phyloP scores from a whole-genome alignment of 2,797 vertebrate species.

The Tadarida brasiliensis region DNA sequence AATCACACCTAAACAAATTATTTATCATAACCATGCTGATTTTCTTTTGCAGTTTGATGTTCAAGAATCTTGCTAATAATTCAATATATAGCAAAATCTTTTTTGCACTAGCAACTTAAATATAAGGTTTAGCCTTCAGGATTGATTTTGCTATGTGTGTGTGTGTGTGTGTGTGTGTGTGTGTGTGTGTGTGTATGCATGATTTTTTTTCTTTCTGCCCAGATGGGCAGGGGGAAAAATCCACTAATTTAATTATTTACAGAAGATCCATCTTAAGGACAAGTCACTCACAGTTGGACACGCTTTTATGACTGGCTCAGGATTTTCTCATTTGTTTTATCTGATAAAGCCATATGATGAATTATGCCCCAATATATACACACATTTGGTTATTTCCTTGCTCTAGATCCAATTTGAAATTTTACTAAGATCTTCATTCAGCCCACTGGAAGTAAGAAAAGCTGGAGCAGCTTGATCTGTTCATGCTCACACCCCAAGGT shows the following conservation, averaged over 20 bases:
- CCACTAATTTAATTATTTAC: constrained; percentile 86
- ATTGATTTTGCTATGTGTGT: constrained; percentile 45
- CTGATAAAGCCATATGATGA: constrained; percentile 81
- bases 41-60: constrained; percentile 61
- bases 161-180: not conserved
- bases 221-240: constrained; percentile 55
- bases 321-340: constrained; percentile 81
- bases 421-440: constrained; percentile 70
- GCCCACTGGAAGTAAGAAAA: constrained; percentile 44
- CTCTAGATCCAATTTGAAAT: constrained; percentile 53
- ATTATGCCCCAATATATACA: constrained; percentile 60
- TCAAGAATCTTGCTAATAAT: constrained; percentile 45
- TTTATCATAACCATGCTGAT: constrained; percentile 38
- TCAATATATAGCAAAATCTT: not conserved
- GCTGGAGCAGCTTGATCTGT: not conserved
- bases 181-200: fast-evolving
- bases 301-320: constrained; percentile 70
- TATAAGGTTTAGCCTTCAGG: constrained; percentile 64
- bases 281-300: constrained; percentile 79
- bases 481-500: constrained; percentile 48
- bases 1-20: not conserved
- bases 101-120: constrained; percentile 50
- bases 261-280: constrained; percentile 82
- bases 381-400: constrained; percentile 74
- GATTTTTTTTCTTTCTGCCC: constrained; percentile 70